A percentile compares a stretch with the other conserved stretches of the same genome.
These are phyloP conservation scores for Drosophila atroscutellata DNA, from an alignment of 2,888 invertebrate genomes.

Conservation along the genomic window DNA sequence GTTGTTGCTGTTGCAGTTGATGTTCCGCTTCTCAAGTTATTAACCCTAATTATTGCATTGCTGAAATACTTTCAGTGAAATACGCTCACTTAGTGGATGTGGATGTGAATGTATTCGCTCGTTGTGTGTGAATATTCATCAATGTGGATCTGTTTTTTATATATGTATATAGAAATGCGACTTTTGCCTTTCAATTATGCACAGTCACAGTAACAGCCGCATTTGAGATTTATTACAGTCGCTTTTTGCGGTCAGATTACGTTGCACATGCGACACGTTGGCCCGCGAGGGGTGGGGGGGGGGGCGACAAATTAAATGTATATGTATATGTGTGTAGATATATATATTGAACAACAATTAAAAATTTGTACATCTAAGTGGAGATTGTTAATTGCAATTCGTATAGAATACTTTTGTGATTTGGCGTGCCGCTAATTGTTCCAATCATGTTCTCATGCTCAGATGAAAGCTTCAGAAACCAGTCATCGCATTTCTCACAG, in stretches of 20 bases:
- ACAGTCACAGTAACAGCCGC: constrained; percentile 38
- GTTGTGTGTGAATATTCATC: constrained; percentile 25
- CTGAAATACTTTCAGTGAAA: constrained; percentile 36
- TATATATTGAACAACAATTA: constrained; percentile 60
- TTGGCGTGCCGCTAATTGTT: constrained; percentile 63
- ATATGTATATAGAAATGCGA: constrained; percentile 11
- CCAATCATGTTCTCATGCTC: constrained; percentile 12
- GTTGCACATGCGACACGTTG: constrained; percentile 62
- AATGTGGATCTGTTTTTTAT: background rate
- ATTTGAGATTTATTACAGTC: constrained; percentile 26
- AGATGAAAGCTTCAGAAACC: constrained; percentile 18
- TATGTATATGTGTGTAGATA: constrained; percentile 15
- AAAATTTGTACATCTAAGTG: constrained; percentile 48
- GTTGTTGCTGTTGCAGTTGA: background rate
- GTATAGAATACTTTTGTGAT: constrained; percentile 40
- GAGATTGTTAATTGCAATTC: constrained; percentile 50
- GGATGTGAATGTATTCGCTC: constrained; percentile 11
- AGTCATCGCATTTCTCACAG: constrained; percentile 45
- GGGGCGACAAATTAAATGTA: constrained; percentile 15
- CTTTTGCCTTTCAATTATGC: constrained; percentile 25
- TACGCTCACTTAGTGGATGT: constrained; percentile 9
- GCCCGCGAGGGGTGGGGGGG: too few species aligned
- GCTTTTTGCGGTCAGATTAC: constrained; percentile 31
- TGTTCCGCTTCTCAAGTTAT: constrained; percentile 28
- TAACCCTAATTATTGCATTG: constrained; percentile 51